Base-by-base conservation (phyloP, 1,140 invertebrate species). In the Andrena cerasifolii region DNA sequence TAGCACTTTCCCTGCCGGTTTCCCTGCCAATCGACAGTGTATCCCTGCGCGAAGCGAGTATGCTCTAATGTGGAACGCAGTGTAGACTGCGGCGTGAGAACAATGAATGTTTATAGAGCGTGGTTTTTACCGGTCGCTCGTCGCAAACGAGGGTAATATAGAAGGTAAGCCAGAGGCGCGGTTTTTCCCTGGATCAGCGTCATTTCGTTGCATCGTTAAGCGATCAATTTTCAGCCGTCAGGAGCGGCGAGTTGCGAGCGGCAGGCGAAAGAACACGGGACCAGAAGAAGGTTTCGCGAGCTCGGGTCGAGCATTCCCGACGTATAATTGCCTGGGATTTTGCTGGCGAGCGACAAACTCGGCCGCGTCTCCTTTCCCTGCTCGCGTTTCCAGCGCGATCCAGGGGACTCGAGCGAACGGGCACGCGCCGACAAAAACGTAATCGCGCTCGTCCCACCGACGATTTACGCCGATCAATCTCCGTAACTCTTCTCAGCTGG, bases 251-350 rank as follows among this genome's bases (percentile, higher is more conserved):
- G 14, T 3, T 3, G 10, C 21, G 3, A n/a, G 12, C 21, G 18
- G 53, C 24, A 31, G 24, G 26, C 36, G 43, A 67, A 82, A 65
- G 51, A 78, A 62, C 24, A 40, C 36, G 8, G 16, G 16, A 2
- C 51, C 12, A 14, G 36, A 16, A 43, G 26, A 49, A 33, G 61
- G 72, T 16, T 28, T 56, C 51, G 51, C 56, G 73, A 49, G 74
- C 74, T 71, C 28, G 33, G 10, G 70, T 28, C 61, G 66, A 80
- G 80, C 85, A 80, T 87, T 85, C 85, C 73, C 76, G 62, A 43
- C 76, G 79, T 84, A 88, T 90, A 89, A 90, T 91, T 90, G 88
- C 86, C 78, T 86, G 70, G 76, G 86, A 91, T 91, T 90, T 91
- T 87, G 89, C 88, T 85, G 88, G 86, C 84, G 4, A 26, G 21